Conservation (phyloP, 2,797 vertebrate genomes). For the Antrozous pallidus region DNA sequence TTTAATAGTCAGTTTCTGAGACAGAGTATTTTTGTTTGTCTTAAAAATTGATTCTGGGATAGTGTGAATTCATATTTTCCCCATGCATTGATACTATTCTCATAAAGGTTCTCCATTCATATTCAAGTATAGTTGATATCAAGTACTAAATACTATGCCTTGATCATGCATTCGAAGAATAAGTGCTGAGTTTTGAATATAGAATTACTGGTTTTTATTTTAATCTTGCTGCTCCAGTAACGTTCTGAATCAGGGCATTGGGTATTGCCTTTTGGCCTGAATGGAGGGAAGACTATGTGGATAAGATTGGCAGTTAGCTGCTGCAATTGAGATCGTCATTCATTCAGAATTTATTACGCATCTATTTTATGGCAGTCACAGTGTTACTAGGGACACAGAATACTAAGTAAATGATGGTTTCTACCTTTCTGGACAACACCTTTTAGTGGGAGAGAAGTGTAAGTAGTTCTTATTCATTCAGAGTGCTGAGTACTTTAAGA, state of each 20-base stretch:
- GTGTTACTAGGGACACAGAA: not conserved
- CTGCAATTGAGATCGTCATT: not conserved
- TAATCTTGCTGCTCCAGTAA: not conserved
- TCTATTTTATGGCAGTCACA: not conserved
- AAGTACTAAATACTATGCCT: not conserved
- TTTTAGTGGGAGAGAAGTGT: not conserved
- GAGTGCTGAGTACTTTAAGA: not conserved
- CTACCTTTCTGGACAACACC: not conserved
- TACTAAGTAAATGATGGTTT: not conserved
- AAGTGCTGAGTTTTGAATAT: constrained; percentile 33
- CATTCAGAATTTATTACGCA: not conserved
- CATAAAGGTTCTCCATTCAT: constrained; percentile 6
- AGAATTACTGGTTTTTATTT: constrained; percentile 42
- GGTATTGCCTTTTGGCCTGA: not conserved
- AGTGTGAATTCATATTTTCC: constrained; percentile 30
- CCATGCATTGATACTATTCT: not conserved
- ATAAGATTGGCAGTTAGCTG: not conserved
- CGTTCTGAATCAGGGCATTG: not conserved
- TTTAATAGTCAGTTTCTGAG: constrained; percentile 29
- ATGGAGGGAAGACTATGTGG: not conserved
- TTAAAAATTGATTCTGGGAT: constrained; percentile 14
- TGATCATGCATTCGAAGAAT: constrained; percentile 40
- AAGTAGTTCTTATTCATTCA: constrained; percentile 8
- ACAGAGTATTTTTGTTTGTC: constrained; percentile 29
- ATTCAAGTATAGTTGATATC: constrained; percentile 31